Evolutionary conservation across 2,888 invertebrate genomes (phyloP).

Genomic region (Diadegma fenestrale): DNA sequence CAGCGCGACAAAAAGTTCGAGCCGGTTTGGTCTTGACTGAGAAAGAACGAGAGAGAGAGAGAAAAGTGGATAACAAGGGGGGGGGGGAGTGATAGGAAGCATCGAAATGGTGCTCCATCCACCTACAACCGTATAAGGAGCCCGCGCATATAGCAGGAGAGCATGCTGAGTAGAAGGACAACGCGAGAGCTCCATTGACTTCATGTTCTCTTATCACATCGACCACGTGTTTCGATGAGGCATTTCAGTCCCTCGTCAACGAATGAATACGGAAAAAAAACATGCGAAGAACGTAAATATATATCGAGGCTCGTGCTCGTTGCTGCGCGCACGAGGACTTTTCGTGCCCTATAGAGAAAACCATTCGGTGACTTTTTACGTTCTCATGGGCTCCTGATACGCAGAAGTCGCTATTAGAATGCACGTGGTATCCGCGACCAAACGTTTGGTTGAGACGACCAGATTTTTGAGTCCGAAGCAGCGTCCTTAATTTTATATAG

Average conservation of each 20-base stretch:
- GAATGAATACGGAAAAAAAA: constrained; percentile 43
- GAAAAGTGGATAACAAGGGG: background rate
- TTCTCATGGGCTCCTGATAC: constrained; percentile 73
- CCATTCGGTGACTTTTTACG: constrained; percentile 22
- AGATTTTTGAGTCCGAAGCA: background rate
- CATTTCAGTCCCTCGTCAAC: constrained; percentile 66
- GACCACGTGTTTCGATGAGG: constrained; percentile 82
- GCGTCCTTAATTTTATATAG: background rate
- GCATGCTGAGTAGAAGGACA: constrained; percentile 65
- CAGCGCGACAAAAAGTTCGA: constrained; percentile 3
- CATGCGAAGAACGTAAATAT: background rate
- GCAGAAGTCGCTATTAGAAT: constrained; percentile 82
- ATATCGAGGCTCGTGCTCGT: background rate
- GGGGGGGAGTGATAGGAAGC: constrained; percentile 53
- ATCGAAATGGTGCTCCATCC: constrained; percentile 75
- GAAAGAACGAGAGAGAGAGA: background rate
- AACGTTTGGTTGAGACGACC: constrained; percentile 16
- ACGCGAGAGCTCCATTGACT: constrained; percentile 60
- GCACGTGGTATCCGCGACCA: constrained; percentile 79
- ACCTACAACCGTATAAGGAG: constrained; percentile 84
- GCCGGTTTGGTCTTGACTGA: constrained; percentile 7
- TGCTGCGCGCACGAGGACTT: background rate
- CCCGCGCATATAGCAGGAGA: constrained; percentile 83
- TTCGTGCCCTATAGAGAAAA: constrained; percentile 16
- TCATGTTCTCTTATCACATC: constrained; percentile 75